Conservation (phyloP, 2,797 vertebrate genomes). For the Phalanger gymnotis region DNA sequence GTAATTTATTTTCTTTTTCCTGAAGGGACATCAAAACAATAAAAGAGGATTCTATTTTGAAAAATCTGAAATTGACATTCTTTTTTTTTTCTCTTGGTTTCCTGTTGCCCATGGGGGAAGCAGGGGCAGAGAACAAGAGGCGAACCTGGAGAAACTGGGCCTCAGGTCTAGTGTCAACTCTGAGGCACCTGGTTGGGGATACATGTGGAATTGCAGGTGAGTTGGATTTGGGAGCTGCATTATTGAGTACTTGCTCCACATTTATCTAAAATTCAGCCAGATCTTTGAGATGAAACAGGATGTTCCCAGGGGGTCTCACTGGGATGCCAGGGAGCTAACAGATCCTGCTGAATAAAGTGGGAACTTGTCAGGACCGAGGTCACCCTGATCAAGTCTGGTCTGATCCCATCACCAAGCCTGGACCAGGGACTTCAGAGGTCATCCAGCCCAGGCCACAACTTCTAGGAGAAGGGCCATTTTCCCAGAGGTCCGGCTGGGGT, state of each 20-base stretch:
- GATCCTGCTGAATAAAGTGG: slow-evolving; percentile 38
- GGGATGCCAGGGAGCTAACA: slow-evolving; percentile 67
- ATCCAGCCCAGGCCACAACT: not conserved
- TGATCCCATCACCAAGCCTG: not conserved
- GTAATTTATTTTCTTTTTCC: slow-evolving; percentile 12
- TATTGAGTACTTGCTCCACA: slow-evolving; percentile 81
- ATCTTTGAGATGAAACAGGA: slow-evolving; percentile 76
- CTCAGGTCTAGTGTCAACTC: slow-evolving; percentile 76
- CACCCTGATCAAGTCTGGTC: not conserved
- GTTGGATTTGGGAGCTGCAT: slow-evolving; percentile 80
- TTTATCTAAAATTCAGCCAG: slow-evolving; percentile 83
- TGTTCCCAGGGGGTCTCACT: slow-evolving; percentile 75
- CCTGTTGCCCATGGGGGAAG: not conserved
- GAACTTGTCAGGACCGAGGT: slow-evolving; percentile 13
- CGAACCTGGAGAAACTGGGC: slow-evolving; percentile 71
- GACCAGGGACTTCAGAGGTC: not conserved
- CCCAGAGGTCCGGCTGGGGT: not conserved
- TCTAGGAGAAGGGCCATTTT: not conserved
- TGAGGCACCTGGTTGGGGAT: slow-evolving; percentile 73
- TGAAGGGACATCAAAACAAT: slow-evolving; percentile 59
- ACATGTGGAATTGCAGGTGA: slow-evolving; percentile 72
- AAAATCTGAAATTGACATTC: slow-evolving; percentile 79
- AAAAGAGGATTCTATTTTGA: slow-evolving; percentile 70
- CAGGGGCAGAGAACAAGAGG: accelerated
- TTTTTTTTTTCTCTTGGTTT: slow-evolving; percentile 67